phyloP scores from a whole-genome alignment of 2,113 vertebrate species.

The Ariopsis seemanni region DNA sequence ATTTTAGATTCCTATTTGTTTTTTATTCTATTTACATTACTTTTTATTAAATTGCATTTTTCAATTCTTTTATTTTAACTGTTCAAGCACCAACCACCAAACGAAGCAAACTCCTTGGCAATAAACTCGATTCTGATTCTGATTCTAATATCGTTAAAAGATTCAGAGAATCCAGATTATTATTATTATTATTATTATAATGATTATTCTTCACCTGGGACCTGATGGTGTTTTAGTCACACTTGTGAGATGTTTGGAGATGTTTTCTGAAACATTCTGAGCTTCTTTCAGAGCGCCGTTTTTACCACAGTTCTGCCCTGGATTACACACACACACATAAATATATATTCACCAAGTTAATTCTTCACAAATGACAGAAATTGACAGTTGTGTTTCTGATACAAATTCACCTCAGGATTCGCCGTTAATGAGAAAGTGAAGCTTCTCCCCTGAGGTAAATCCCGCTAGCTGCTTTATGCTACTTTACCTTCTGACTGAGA shows the following conservation, averaged over 20 bases:
- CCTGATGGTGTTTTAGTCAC: conserved; percentile 11
- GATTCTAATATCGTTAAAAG: no score
- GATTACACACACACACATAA: neutral
- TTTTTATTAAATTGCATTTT: no score
- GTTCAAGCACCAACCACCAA: no score
- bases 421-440: neutral
- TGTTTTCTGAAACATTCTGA: neutral
- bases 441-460: neutral
- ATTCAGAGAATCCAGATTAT: no score
- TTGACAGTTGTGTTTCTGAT: neutral
- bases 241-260: neutral
- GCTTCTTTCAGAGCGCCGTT: neutral
- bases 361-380: neutral
- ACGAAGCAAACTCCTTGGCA: no score
- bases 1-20: no score
- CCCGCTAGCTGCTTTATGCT: neutral
- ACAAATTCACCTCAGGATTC: neutral
- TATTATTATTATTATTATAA: no score
- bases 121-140: no score
- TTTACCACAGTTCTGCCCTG: neutral
- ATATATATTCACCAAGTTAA: no score
- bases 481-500: neutral
- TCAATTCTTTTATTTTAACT: no score
- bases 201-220: conserved; percentile 52
- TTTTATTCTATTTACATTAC: no score